phyloP scores from a whole-genome alignment of 2,797 vertebrate species.

The Chelidonichthys spinosus region DNA sequence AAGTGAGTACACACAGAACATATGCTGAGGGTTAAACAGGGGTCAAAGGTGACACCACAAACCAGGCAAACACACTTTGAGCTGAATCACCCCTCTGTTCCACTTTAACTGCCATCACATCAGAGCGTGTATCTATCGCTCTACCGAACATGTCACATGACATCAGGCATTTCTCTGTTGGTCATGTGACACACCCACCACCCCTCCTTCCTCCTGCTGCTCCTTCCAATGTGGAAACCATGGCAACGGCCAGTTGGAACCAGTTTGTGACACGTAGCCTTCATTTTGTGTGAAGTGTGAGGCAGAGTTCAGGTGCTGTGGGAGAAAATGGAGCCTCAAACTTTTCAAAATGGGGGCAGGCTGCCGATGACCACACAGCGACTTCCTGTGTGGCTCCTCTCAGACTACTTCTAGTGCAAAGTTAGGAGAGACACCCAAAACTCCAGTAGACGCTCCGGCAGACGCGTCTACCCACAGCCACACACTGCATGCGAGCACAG shows the following conservation, averaged over 20 bases:
- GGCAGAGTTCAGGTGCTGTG: conserved; percentile 87
- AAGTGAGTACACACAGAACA: conserved; percentile 21
- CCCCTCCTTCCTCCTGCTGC: conserved; percentile 83
- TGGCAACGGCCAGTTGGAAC: conserved; percentile 92
- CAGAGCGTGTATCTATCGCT: conserved; percentile 80
- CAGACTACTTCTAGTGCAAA: conserved; percentile 71
- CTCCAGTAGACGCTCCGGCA: conserved; percentile 24
- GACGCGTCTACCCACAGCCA: conserved; percentile 21
- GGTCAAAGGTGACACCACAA: conserved; percentile 63
- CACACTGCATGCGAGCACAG: conserved; percentile 5
- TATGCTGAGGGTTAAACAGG: conserved; percentile 39
- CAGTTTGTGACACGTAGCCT: conserved; percentile 90
- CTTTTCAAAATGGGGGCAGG: conserved; percentile 74
- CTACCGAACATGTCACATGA: conserved; percentile 86
- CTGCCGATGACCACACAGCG: conserved; percentile 54
- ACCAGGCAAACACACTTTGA: conserved; percentile 21
- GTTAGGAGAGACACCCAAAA: conserved; percentile 54
- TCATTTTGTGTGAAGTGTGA: conserved; percentile 91
- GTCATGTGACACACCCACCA: conserved; percentile 88
- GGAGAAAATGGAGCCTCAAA: conserved; percentile 88
- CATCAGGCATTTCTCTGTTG: conserved; percentile 85
- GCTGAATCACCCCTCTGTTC: conserved; percentile 53
- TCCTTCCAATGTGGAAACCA: conserved; percentile 90
- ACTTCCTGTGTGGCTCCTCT: conserved; percentile 79
- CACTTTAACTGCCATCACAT: conserved; percentile 76